phyloP scores from a whole-genome alignment of 2,797 vertebrate genomes.

The Poecilia wingei region DNA sequence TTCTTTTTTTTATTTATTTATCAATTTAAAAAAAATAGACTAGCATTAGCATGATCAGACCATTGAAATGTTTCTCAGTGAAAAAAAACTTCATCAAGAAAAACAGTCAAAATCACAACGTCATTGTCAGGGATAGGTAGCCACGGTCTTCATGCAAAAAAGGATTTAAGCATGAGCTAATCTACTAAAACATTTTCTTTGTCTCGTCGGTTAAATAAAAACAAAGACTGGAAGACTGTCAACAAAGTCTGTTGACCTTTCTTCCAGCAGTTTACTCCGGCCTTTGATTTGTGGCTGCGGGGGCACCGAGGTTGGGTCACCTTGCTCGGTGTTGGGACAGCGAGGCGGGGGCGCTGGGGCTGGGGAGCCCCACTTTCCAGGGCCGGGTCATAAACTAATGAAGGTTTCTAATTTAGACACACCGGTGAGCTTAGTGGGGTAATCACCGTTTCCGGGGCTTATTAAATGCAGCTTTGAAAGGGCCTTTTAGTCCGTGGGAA shows the following conservation, averaged over 20 bases:
- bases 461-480: conserved; percentile 83
- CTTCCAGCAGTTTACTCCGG: conserved; percentile 73
- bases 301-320: conserved; percentile 70
- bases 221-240: conserved; percentile 75
- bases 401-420: conserved; percentile 85
- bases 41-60: background rate
- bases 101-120: background rate
- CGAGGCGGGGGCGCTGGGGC: conserved; percentile 13
- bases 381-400: conserved; percentile 85
- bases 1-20: background rate
- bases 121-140: background rate
- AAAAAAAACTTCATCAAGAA: background rate
- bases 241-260: conserved; percentile 82
- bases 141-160: background rate
- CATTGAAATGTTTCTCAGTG: background rate
- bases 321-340: conserved; percentile 67
- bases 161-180: conserved; percentile 20
- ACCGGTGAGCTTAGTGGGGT: conserved; percentile 76
- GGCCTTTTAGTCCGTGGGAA: conserved; percentile 77
- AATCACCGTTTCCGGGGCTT: conserved; percentile 83
- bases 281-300: conserved; percentile 75
- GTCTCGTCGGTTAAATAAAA: conserved; percentile 57
- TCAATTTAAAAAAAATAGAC: background rate
- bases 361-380: conserved; percentile 66
- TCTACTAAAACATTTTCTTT: conserved; percentile 22